Evolutionary conservation across 2,888 invertebrate species (phyloP), one percentile per base, ranked within the genome.

Genomic region (Microctonus aethiopoides): DNA sequence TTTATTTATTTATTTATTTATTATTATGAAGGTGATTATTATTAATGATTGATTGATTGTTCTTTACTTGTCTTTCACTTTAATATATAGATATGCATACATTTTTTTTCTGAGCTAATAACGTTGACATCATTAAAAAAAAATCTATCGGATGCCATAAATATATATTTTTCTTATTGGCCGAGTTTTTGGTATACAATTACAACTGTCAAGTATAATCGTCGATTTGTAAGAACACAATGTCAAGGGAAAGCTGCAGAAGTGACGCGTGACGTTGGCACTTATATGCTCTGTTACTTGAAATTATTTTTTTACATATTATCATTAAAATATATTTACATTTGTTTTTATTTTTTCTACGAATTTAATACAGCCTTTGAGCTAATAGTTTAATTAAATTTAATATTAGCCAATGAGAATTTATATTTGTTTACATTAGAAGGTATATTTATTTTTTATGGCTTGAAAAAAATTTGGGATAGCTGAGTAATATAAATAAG

Each of bases 211-310:
- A 29, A 36, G 59, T 29, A 22, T 10, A 51, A 36, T 46, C 29
- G 24, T 22, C 16, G 32, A 36, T 46, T 41, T 56, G 11, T 39
- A 9, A 46, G 24, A 41, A 61, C 10, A 51, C 73, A 77, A 74
- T 73, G 77, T 73, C 74, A 75, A 74, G 73, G 77, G 77, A 78
- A 80, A 79, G 77, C 72, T 29, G 68, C 32, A 20, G n/a, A 64
- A 64, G 24, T 32, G 56, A 65, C 60, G 63, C 57, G 59, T 51
- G 56, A 63, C 64, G 34, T 67, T 29, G 3, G 29, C 7, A 29
- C 22, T 34, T 54, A 20, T 39, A 26, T 60, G 41, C 71, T 70
- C 71, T 67, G 61, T 67, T 32, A 51, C 57, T 69, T 54, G 1
- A 39, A 39, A 46, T n/a, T 41, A 60, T 26, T 16, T 24, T 51